Evolutionary conservation across 2,797 vertebrate species (phyloP), one percentile per base, ranked within the genome.

Genomic region (Centroberyx gerrardi): DNA sequence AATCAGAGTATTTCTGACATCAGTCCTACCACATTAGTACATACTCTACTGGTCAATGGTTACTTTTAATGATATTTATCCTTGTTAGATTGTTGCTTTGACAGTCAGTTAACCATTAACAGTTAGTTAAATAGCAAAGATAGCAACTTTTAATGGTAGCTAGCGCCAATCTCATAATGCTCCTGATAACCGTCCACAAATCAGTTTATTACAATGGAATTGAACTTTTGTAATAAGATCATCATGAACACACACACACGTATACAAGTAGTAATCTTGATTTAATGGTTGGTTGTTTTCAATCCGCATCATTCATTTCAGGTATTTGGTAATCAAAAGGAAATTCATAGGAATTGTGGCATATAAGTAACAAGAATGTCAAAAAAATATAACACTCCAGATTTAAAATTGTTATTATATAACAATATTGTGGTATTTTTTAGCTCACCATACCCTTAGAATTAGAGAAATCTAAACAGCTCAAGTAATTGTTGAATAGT

Each of bases 271-370:
- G 71, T 81, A 71, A 85, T 83, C 66, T 89, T 87, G 17, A 51
- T 92, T 94, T 90, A 92, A 92, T 93, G 73, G 71, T 76, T 84
- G 60, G 65, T 85, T 74, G 58, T 81, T 63, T 84, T 92, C 82
- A 90, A 77, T 77, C 73, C 69, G 70, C 72, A 85, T 84, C 61
- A 83, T 75, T 84, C 62, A 79, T 84, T 9, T 90, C 70, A 80
- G 69, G 72, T 87, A 90, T 90, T 95, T 92, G 87, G 81, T 83
- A 66, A 88, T 88, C 67, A 86, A 87, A 86, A 86, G 9, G 48
- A 87, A 79, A 84, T 51, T 82, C 5, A 10, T 54, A 74, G 49
- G 56, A 55, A 28, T 42, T 84, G 80, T 86, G 71, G 75, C 82
- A 83, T 72, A 85, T 69, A 74, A 85, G 64, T 8, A 79, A 83